These are phyloP conservation scores for Oceanodroma tethys DNA, from an alignment of 2,113 vertebrate species.

Conservation along the genomic window DNA sequence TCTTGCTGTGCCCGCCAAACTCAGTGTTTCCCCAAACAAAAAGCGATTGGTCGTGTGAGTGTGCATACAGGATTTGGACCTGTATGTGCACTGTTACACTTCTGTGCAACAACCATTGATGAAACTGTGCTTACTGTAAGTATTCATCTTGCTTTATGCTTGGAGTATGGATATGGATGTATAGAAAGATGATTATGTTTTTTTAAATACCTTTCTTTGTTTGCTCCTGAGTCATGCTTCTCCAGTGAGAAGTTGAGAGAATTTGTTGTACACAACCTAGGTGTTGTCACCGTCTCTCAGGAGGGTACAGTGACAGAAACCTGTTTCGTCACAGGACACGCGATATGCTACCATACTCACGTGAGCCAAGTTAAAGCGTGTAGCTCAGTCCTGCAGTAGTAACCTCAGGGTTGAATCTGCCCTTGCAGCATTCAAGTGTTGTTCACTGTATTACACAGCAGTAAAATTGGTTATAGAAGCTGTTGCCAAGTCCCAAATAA, in stretches of 20 bases:
- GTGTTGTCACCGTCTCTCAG: not conserved
- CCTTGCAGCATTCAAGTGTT: not conserved
- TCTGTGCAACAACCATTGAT: not conserved
- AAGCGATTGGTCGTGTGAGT: accelerated
- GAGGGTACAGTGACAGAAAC: not conserved
- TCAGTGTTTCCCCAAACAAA: not conserved
- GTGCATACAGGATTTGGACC: not conserved
- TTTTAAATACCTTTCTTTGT: not conserved
- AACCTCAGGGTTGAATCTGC: not conserved
- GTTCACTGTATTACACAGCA: not conserved
- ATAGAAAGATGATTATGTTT: not conserved
- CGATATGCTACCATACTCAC: not conserved
- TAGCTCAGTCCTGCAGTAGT: not conserved
- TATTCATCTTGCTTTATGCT: not conserved
- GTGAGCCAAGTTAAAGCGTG: not conserved
- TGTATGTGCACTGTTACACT: not conserved
- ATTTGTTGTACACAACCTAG: not conserved
- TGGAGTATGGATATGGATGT: not conserved
- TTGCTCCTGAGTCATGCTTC: not conserved
- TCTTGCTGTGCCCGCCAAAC: not conserved
- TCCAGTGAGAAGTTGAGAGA: not conserved
- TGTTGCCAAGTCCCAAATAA: not conserved
- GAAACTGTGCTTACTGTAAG: not conserved
- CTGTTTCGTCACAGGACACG: accelerated
- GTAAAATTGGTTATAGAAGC: not conserved